Evolutionary conservation across 2,888 invertebrate species (phyloP), one percentile per base, ranked within the genome.

Genomic region (Clivina fossor): DNA sequence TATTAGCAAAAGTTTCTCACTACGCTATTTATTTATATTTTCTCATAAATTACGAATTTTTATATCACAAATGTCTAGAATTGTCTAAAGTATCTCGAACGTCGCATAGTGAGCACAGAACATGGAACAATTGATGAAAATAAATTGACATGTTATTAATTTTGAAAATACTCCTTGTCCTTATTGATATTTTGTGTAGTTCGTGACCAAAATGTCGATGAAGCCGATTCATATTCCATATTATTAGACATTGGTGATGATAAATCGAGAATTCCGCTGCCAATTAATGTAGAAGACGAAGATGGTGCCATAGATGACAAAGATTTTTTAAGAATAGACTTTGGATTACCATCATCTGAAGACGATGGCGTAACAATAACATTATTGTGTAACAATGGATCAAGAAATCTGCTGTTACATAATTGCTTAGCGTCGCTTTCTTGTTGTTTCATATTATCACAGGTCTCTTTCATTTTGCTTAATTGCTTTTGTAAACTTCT

Each of bases 381-480:
- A 26, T 71, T 71, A 60, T 68, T 74, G 60, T 74, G 76, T 67
- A 75, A 70, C 60, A 77, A 67, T 32, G 76, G 74, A 63, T 77
- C 77, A 48, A 73, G 68, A 57, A 73, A 68, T 58, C 74, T 62
- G 9, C 46, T 51, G 13, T 37, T 37, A n/a, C 40, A 37, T 8
- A 54, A 32, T 24, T 44, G 51, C 22, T 51, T 37, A 22, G 28
- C 26, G 13, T 37, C 26, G 28, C 37, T 38, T 26, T 40, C 20
- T n/a, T 51, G 44, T 11, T 33, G 60, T 74, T 74, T 61, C 64
- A 87, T 77, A 61, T 81, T 85, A 63, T 88, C 87, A 67, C 88
- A 83, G 16, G 86, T 86, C 66, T 87, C 85, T 66, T 88, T 89
- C 88, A 90, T 88, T 69, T 84, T 83, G 56, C 86, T 86, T 60